These are phyloP conservation scores for Guaruba guarouba DNA, from an alignment of 2,113 vertebrate species.

Conservation along the genomic window DNA sequence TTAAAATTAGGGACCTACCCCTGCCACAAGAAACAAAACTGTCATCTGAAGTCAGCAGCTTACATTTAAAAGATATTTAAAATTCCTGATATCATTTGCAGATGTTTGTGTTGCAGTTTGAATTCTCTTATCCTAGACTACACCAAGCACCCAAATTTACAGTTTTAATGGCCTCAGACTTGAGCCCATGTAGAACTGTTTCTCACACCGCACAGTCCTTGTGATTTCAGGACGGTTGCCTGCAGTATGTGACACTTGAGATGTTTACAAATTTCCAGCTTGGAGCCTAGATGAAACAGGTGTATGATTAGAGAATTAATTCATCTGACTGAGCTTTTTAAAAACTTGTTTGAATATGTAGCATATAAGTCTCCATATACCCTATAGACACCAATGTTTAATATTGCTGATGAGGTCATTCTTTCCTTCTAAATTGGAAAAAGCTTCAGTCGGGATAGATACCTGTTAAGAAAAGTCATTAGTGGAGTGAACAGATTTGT, in stretches of 20 bases:
- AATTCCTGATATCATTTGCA: not conserved
- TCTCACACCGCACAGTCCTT: not conserved
- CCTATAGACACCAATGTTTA: not conserved
- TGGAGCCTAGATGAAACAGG: not conserved
- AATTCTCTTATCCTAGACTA: not conserved
- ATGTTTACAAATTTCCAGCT: not conserved
- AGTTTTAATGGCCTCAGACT: not conserved
- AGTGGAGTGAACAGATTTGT: not conserved
- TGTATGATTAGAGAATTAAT: not conserved
- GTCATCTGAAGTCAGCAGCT: not conserved
- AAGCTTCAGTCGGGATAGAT: not conserved
- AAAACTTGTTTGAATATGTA: not conserved
- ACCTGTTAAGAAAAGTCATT: not conserved
- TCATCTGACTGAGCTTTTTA: not conserved
- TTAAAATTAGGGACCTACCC: not conserved
- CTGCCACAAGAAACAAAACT: not conserved
- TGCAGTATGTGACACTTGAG: not conserved
- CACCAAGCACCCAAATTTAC: not conserved
- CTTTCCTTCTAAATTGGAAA: not conserved
- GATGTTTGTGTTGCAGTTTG: not conserved
- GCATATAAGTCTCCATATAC: not conserved
- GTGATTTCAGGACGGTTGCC: not conserved
- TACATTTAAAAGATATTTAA: not conserved
- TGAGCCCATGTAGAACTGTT: not conserved
- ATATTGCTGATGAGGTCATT: not conserved